phyloP scores from a whole-genome alignment of 2,888 invertebrate genomes.

The Harpalus rufipes region DNA sequence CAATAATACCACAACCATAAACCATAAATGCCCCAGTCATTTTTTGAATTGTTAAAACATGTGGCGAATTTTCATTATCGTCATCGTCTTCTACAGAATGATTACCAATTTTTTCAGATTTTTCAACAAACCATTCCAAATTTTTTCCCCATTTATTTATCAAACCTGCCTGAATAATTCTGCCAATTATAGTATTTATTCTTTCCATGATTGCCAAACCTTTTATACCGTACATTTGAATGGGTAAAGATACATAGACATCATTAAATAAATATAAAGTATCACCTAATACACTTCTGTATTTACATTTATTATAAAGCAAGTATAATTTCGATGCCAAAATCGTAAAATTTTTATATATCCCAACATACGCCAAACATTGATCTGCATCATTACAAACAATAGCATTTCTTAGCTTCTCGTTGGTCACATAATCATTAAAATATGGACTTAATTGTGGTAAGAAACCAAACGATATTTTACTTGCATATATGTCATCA shows the following conservation, averaged over 20 bases:
- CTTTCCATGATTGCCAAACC: constrained; percentile 50
- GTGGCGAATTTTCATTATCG: not conserved
- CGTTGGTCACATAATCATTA: not conserved
- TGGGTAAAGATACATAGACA: constrained; percentile 10
- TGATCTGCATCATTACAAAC: constrained; percentile 31
- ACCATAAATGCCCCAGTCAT: constrained; percentile 33
- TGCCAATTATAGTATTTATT: constrained; percentile 36
- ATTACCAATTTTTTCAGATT: not conserved
- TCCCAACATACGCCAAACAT: constrained; percentile 33
- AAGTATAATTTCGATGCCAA: constrained; percentile 35
- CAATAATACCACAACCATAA: constrained; percentile 15
- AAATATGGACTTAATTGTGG: constrained; percentile 60
- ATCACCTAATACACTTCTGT: not conserved
- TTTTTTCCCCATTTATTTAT: constrained; percentile 37
- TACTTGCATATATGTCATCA: constrained; percentile 55
- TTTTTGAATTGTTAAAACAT: constrained; percentile 15
- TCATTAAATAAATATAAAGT: constrained; percentile 34
- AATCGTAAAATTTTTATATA: constrained; percentile 39
- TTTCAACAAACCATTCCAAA: constrained; percentile 19
- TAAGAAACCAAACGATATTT: constrained; percentile 57
- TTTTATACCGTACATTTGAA: constrained; percentile 46
- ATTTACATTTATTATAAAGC: constrained; percentile 4
- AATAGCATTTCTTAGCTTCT: not conserved
- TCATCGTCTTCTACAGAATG: not conserved
- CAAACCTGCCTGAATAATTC: constrained; percentile 47